Conservation (phyloP, 1,140 invertebrate species). For the Octopus bimaculoides region DNA sequence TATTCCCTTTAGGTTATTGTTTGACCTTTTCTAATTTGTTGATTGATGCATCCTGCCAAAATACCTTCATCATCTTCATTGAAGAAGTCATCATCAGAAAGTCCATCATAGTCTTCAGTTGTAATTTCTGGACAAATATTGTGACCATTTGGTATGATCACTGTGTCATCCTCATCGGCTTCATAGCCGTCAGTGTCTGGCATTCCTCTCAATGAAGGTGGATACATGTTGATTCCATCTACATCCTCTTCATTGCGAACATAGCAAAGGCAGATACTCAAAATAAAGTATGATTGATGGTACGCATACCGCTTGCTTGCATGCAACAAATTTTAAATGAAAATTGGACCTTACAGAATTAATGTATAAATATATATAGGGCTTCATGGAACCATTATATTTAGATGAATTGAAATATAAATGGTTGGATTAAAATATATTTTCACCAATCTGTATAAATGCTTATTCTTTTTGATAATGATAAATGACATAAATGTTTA, state of each 20-base stretch:
- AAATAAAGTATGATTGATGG: background rate
- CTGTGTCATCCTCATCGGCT: background rate
- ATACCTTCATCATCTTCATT: background rate
- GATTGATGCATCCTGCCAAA: background rate
- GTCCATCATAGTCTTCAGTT: conserved; percentile 3
- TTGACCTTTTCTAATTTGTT: background rate
- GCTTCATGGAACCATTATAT: too few relatives aligned
- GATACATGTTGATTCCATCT: background rate
- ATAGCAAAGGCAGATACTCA: conserved; percentile 5
- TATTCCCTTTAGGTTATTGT: background rate
- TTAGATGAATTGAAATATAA: too few relatives aligned
- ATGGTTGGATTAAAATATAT: too few relatives aligned
- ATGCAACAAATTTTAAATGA: too few relatives aligned
- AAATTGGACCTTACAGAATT: too few relatives aligned
- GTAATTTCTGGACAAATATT: background rate
- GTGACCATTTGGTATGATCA: background rate
- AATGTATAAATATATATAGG: too few relatives aligned
- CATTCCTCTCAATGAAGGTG: too few relatives aligned
- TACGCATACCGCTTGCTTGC: too few relatives aligned
- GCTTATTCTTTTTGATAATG: too few relatives aligned
- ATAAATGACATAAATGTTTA: too few relatives aligned
- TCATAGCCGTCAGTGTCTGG: background rate
- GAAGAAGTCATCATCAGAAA: background rate
- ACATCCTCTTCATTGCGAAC: conserved; percentile 5
- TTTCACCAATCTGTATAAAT: too few relatives aligned